A percentile compares a stretch with the other conserved stretches of the same genome.
These are phyloP conservation scores for Leuciscus waleckii DNA, from an alignment of 2,797 vertebrate genomes.

Conservation along the genomic window DNA sequence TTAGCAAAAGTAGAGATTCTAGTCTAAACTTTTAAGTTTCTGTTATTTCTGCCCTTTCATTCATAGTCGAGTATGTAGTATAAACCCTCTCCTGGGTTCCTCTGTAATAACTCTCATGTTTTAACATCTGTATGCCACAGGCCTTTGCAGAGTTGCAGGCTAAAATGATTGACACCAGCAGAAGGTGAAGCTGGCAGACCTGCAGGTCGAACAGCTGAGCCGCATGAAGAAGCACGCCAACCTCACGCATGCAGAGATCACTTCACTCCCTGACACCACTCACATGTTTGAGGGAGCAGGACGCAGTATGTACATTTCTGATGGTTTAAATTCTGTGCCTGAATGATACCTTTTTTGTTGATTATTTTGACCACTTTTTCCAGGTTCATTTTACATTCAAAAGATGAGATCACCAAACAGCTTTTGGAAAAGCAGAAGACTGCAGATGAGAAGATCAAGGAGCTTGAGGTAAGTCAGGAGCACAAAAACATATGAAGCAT, in stretches of 20 bases:
- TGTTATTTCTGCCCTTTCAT: background rate
- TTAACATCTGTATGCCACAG: constrained; percentile 66
- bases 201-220: constrained; percentile 93
- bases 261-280: constrained; percentile 84
- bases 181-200: constrained; percentile 92
- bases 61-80: background rate
- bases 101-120: background rate
- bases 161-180: constrained; percentile 98
- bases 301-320: constrained; percentile 86
- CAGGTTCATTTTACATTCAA: constrained; percentile 95
- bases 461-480: constrained; percentile 87
- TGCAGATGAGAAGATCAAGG: constrained; percentile 94
- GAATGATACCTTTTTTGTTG: background rate
- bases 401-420: constrained; percentile 89
- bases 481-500: background rate
- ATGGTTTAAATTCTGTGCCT: background rate
- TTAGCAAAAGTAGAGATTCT: background rate
- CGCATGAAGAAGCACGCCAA: constrained; percentile 91
- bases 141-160: constrained; percentile 94
- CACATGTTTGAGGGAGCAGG: constrained; percentile 95
- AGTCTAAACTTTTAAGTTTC: background rate
- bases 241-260: constrained; percentile 88
- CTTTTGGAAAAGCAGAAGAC: constrained; percentile 91
- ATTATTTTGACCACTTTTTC: background rate
- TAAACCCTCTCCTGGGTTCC: background rate